These are phyloP conservation scores for Pollenia griseotomentosa DNA, from an alignment of 2,888 invertebrate species.

Conservation along the genomic window DNA sequence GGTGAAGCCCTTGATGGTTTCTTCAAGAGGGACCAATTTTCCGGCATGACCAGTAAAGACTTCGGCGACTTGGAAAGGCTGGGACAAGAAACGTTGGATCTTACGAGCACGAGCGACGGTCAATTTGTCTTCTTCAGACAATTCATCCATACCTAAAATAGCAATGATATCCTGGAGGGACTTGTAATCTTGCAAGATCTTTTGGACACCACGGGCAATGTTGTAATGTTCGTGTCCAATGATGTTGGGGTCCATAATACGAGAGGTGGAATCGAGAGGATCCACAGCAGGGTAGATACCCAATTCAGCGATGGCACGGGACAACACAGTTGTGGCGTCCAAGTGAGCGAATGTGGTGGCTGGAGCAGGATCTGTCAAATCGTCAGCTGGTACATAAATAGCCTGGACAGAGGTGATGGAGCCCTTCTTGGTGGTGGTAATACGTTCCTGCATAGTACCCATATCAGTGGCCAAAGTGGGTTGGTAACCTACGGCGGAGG, in stretches of 20 bases:
- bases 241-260: conserved; percentile 96
- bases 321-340: conserved; percentile 97
- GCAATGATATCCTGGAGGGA: conserved; percentile 95
- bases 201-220: conserved; percentile 94
- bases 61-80: conserved; percentile 96
- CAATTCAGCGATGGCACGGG: conserved; percentile 95
- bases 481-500: conserved; percentile 97
- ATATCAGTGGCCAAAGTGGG: conserved; percentile 97
- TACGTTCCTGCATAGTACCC: conserved; percentile 98
- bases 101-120: conserved; percentile 96
- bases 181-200: conserved; percentile 93
- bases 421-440: conserved; percentile 96
- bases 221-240: conserved; percentile 95
- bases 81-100: conserved; percentile 96
- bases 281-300: conserved; percentile 97
- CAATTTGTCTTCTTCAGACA: conserved; percentile 97
- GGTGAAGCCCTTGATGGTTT: conserved; percentile 95
- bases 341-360: conserved; percentile 98
- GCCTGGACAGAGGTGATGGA: conserved; percentile 98
- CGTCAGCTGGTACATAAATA: conserved; percentile 97
- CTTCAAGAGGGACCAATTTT: conserved; percentile 93
- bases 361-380: conserved; percentile 97
- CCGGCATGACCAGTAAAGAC: conserved; percentile 96
- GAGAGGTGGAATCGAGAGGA: conserved; percentile 95
- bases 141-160: conserved; percentile 96